Evolutionary conservation across 2,113 vertebrate species (phyloP).

Genomic region (Willisornis vidua): DNA sequence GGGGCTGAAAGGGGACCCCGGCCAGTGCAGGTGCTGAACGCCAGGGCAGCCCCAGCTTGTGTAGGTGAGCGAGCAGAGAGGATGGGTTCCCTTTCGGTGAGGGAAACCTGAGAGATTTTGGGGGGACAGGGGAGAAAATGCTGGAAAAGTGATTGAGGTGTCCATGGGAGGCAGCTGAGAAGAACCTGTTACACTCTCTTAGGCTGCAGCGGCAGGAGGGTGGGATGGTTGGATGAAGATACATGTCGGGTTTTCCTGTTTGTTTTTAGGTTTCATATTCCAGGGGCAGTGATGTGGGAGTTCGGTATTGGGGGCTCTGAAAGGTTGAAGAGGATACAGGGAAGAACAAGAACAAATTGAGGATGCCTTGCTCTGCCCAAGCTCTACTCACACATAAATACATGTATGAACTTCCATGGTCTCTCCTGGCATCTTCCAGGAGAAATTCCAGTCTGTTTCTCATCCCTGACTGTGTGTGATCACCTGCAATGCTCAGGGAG

Average conservation of each 20-base stretch:
- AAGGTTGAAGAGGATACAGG: background rate
- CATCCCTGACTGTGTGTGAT: background rate
- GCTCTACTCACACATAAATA: background rate
- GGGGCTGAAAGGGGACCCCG: background rate
- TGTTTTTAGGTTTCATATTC: background rate
- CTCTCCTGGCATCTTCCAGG: background rate
- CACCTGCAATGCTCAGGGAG: too few species aligned
- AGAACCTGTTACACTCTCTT: background rate
- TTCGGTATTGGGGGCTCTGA: background rate
- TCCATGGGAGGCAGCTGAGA: background rate
- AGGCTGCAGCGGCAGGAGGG: background rate
- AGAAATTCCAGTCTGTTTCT: background rate
- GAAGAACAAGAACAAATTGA: background rate
- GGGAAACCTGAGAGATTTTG: background rate
- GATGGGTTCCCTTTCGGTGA: too few species aligned
- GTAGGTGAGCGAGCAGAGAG: background rate
- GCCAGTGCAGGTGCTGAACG: background rate
- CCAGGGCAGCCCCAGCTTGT: background rate
- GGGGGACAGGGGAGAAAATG: background rate
- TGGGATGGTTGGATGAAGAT: background rate
- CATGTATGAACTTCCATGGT: background rate
- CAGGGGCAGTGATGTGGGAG: fast-evolving
- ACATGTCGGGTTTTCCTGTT: background rate
- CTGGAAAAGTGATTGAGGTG: background rate
- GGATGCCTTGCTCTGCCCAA: background rate